These are phyloP conservation scores for Apocrypta bakeri DNA, from an alignment of 1,140 invertebrate species.

Conservation along the genomic window DNA sequence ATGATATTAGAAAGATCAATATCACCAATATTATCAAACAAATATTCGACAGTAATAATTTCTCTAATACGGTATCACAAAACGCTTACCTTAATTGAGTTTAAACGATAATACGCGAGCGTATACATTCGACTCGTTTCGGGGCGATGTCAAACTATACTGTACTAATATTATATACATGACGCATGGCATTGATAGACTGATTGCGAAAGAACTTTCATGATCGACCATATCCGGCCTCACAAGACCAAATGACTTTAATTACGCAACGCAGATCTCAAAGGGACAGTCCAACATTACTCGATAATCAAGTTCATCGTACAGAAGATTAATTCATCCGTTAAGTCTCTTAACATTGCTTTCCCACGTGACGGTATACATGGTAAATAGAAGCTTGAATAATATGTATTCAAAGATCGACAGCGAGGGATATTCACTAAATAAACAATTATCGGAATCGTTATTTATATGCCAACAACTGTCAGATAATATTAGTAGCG, in stretches of 20 bases:
- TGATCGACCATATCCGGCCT: conserved; percentile 44
- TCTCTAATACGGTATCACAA: too few relatives aligned
- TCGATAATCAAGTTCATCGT: conserved; percentile 44
- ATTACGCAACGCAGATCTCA: conserved; percentile 2
- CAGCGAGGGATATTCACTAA: too few relatives aligned
- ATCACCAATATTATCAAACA: too few relatives aligned
- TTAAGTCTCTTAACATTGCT: conserved; percentile 30
- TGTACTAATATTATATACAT: neutral
- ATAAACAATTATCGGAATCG: too few relatives aligned
- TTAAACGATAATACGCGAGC: too few relatives aligned
- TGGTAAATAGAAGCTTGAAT: too few relatives aligned
- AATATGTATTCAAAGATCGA: too few relatives aligned
- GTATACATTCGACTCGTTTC: neutral
- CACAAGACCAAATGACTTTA: conserved; percentile 27
- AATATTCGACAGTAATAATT: too few relatives aligned
- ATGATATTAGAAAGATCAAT: too few relatives aligned
- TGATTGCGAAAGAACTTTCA: conserved; percentile 35
- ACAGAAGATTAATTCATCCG: conserved; percentile 11
- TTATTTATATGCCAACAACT: too few relatives aligned
- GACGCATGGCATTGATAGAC: neutral
- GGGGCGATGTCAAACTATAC: neutral
- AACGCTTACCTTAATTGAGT: too few relatives aligned
- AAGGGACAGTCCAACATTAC: conserved; percentile 5
- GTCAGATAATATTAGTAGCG: too few relatives aligned
- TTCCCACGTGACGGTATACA: neutral